Evolutionary conservation across 2,888 invertebrate genomes (phyloP), one percentile per base, ranked within the genome.

Genomic region (Bursaphelenchus okinawaensis): DNA sequence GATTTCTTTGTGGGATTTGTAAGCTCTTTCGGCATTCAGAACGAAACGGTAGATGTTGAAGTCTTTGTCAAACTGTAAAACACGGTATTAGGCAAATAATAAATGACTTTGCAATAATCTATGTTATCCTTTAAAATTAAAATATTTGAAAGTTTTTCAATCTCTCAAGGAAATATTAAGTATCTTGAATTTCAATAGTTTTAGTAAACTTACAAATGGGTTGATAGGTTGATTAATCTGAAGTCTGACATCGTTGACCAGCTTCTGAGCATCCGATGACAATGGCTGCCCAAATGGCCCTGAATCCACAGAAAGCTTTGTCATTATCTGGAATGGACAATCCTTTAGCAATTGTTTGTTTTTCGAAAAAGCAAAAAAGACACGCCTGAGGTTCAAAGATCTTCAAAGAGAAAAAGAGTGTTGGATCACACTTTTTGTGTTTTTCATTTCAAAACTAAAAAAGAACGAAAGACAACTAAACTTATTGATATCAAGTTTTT

Each of bases 11-110:
- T 74, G 69, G 40, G 73, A 77, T 55, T 75, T 74, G 65, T 73
- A 67, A 20, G 58, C 50, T 22, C 76, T 57, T 51, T 80, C 79
- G 9, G 81, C 73, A 31, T 73, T 70, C 67, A 79, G 64, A 4
- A 82, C 55, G 69, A 82, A 82, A 12, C 82, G 82, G 63, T 78
- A 82, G 31, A 82, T 67, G 67, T 82, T 82, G 76, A 82, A 82
- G 55, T 82, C 81, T 16, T 77, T 77, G 69, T 82, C 75, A 70
- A 81, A 82, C 76, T 77, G 62, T 55, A 78, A n/a, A 16, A n/a
- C 12, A 51, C 31, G n/a, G 22, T 65, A n/a, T 29, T 9, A 19
- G 27, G 27, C n/a, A 50, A 40, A 40, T 16, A 40, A 16, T 40
- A 40, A 40, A 40, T 40, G 12, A 16, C 16, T 40, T 12, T 16